Evolutionary conservation across 2,888 invertebrate genomes (phyloP), one percentile per base, ranked within the genome.

Genomic region (Diloba caeruleocephala): DNA sequence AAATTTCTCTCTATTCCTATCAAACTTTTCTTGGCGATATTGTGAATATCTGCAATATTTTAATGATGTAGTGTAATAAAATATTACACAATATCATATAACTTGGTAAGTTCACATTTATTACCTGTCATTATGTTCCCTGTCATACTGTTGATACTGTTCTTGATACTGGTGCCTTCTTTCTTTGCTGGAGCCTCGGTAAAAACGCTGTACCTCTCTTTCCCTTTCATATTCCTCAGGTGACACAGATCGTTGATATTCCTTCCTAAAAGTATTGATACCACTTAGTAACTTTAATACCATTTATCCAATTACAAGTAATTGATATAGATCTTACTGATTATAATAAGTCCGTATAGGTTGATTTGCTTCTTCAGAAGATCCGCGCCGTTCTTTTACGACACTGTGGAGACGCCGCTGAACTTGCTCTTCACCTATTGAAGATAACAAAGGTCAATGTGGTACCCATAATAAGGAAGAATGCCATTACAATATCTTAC

Each of bases 131-230:
- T 78, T 83, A 19, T 79, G 82, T 26, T 85, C 84, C 33, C 84
- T 74, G 7, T 86, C 81, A 79, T 86, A 85, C 17, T 64, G 61
- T 15, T 78, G 82, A 76, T 84, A 87, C 14, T 79, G 83, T 49
- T 87, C 85, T 45, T 82, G 84, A 66, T 88, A 85, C 1, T 83
- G 83, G 31, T 74, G 79, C 41, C 81, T 74, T 36, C 84, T 82
- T 49, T 91, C 92, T 61, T 90, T 92, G 66, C 90, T 92, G 19
- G 92, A 90, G 8, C 91, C 92, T 9, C 92, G 74, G 59, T 93
- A 92, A 65, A 92, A 93, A 5, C 92, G 79, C 63, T 91, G 89
- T 7, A 89, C 87, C 77, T 92, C 92, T 28, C 84, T 71, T 62
- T 88, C 87, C 38, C 88, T 83, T 13, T 85, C 87, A 79, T 84